Evolutionary conservation across 2,113 vertebrate genomes (phyloP), one percentile per base, ranked within the genome.

Genomic region (Notarius quadriscutis): DNA sequence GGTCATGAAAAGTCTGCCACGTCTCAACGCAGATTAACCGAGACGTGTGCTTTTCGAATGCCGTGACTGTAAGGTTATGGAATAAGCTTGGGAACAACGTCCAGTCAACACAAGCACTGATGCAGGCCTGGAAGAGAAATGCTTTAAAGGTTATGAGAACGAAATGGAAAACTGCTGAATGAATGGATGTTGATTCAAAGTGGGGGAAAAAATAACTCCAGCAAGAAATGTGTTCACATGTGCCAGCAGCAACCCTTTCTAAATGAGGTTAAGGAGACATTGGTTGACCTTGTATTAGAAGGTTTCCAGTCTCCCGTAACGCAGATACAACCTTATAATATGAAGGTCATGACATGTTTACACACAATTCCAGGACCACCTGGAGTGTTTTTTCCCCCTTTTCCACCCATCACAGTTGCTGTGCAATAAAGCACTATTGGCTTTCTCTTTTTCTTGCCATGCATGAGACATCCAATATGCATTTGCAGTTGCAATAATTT

Each of bases 11-110:
- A 67, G 89, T 91, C 94, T 95, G 94, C 92, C 92, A 82, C 88
- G 91, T 89, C 90, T 94, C 93, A 92, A 80, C 0, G 41, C 94
- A 62, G 92, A 95, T 94, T 93, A 88, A 81, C 87, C 82, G 89
- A 89, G 94, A 94, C 92, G 89, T 79, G 34, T 89, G 91, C 89
- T 90, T 90, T 91, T 91, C 87, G 69, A 83, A 62, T 77, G 88
- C 84, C 88, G 89, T 95, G 93, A 95, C 91, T 91, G 90, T 89
- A 92, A 83, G 75, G 91, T 92, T 48, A 82, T 90, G 86, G 92
- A 93, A 92, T 92, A 92, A 89, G 90, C 89, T 88, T 87, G 81
- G 5, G 60, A 55, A 55, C 20, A 71, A 57, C 65, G 14, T 81
- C 30, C 57, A 81, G 62, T 62, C 57, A 48, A 62, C 82, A 84